Percentiles rank a stretch among this genome's conserved stretches.
Conservation (phyloP, 1,140 invertebrate genomes). For the Aphelenchoides fujianensis region DNA sequence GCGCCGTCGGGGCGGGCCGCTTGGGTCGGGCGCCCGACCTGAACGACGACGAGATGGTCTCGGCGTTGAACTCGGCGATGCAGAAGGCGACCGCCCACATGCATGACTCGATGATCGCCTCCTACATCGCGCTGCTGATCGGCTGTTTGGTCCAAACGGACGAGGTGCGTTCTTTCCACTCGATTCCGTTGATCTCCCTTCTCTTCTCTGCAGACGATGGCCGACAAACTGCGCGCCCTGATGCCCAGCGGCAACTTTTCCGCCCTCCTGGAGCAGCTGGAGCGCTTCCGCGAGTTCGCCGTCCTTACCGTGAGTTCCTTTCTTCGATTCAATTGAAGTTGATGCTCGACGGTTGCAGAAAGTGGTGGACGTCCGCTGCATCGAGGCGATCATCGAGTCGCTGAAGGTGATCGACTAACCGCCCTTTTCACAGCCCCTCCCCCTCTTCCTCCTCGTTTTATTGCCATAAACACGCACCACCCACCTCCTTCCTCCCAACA, state of each 20-base stretch:
- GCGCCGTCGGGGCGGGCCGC: conserved; percentile 27
- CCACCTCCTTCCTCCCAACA: no score
- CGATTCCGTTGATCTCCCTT: no score
- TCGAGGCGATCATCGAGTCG: conserved; percentile 35
- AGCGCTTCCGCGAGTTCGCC: conserved; percentile 94
- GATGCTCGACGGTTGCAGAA: conserved; percentile 30
- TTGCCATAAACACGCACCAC: no score
- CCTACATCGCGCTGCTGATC: conserved; percentile 84
- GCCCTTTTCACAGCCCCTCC: neutral
- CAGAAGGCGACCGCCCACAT: conserved; percentile 94
- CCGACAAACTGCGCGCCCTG: conserved; percentile 62
- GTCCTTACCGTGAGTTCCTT: conserved; percentile 89
- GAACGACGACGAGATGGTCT: conserved; percentile 45
- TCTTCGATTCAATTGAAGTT: no score
- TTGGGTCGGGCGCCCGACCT: conserved; percentile 28
- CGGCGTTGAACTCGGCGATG: conserved; percentile 63
- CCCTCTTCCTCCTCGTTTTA: neutral
- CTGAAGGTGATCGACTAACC: neutral
- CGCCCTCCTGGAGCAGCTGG: conserved; percentile 80
- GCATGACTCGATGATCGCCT: conserved; percentile 93
- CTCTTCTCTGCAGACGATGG: conserved; percentile 42
- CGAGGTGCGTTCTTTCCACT: conserved; percentile 68
- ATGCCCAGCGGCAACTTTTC: conserved; percentile 76
- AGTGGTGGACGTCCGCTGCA: conserved; percentile 30
- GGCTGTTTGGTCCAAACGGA: conserved; percentile 85